Conservation (phyloP, 2,888 invertebrate genomes). For the Acanthopleura granulata region DNA sequence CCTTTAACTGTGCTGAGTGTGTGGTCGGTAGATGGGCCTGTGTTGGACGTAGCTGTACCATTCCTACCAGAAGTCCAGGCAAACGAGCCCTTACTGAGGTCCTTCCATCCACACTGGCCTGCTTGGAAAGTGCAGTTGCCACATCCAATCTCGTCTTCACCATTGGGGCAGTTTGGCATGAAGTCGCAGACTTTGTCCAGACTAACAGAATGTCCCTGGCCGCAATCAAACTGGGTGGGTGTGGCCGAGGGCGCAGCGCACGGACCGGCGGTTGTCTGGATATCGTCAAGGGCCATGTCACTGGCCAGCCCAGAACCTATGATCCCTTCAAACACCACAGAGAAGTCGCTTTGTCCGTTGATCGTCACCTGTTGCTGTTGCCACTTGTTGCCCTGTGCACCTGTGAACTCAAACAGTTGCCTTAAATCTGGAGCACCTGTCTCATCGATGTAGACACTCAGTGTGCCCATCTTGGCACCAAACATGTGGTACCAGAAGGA, state of each 20-base stretch:
- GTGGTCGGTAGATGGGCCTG: conserved; percentile 57
- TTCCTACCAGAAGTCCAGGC: conserved; percentile 49
- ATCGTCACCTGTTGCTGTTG: conserved; percentile 4
- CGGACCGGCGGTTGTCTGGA: conserved; percentile 39
- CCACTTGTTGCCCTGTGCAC: not conserved
- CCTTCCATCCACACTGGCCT: conserved; percentile 53
- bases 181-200: conserved; percentile 53
- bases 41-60: conserved; percentile 42
- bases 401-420: not conserved
- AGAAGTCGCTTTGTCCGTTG: conserved; percentile 18
- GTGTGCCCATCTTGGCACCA: conserved; percentile 43
- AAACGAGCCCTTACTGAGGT: conserved; percentile 42
- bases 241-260: conserved; percentile 23
- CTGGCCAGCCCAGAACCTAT: conserved; percentile 45
- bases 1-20: conserved; percentile 49
- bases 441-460: conserved; percentile 37
- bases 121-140: conserved; percentile 59
- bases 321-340: conserved; percentile 49
- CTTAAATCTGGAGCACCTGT: not conserved
- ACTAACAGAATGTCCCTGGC: not conserved
- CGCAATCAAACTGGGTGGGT: conserved; percentile 37
- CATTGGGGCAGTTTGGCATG: conserved; percentile 46
- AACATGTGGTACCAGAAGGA: conserved; percentile 59
- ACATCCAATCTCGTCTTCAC: conserved; percentile 57
- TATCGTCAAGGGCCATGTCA: conserved; percentile 60